A percentile compares a stretch with the other conserved stretches of the same genome.
phyloP scores from a whole-genome alignment of 2,113 vertebrate genomes.

The Sinocyclocheilus anshuiensis region DNA sequence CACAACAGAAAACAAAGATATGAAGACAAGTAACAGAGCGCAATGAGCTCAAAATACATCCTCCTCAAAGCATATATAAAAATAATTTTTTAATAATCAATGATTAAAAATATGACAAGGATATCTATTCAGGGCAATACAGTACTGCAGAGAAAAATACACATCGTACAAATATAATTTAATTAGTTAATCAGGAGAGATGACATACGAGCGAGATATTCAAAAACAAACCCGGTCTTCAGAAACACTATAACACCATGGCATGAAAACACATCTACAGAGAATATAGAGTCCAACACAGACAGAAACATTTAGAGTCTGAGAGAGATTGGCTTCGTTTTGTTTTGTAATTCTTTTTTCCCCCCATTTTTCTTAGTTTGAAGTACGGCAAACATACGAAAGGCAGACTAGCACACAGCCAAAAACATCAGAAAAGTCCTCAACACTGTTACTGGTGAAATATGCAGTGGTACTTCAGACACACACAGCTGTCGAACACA shows the following conservation, averaged over 20 bases:
- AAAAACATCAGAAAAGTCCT: slow-evolving; percentile 32
- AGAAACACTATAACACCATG: slow-evolving; percentile 21
- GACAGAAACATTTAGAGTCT: slow-evolving; percentile 38
- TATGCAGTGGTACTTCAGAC: slow-evolving; percentile 10
- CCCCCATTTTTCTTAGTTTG: slow-evolving; percentile 19
- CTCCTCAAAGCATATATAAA: slow-evolving; percentile 44
- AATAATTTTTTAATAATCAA: slow-evolving; percentile 33
- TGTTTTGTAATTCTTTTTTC: background rate
- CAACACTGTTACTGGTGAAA: slow-evolving; percentile 23
- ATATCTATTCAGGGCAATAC: slow-evolving; percentile 34
- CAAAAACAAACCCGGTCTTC: slow-evolving; percentile 34
- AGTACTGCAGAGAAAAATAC: slow-evolving; percentile 32
- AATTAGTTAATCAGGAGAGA: slow-evolving; percentile 7
- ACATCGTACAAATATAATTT: slow-evolving; percentile 28
- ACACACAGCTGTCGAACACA: slow-evolving; percentile 26
- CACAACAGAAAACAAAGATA: slow-evolving; percentile 19
- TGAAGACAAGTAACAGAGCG: slow-evolving; percentile 12
- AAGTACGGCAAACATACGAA: slow-evolving; percentile 40
- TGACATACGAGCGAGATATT: slow-evolving; percentile 5
- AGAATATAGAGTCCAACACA: slow-evolving; percentile 42
- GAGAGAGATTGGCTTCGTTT: slow-evolving; percentile 41
- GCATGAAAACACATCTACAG: slow-evolving; percentile 42
- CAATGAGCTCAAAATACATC: slow-evolving; percentile 25
- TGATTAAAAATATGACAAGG: slow-evolving; percentile 34
- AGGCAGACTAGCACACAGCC: slow-evolving; percentile 38